Conservation (phyloP, 2,888 invertebrate genomes). For the Branchellion lobata region DNA sequence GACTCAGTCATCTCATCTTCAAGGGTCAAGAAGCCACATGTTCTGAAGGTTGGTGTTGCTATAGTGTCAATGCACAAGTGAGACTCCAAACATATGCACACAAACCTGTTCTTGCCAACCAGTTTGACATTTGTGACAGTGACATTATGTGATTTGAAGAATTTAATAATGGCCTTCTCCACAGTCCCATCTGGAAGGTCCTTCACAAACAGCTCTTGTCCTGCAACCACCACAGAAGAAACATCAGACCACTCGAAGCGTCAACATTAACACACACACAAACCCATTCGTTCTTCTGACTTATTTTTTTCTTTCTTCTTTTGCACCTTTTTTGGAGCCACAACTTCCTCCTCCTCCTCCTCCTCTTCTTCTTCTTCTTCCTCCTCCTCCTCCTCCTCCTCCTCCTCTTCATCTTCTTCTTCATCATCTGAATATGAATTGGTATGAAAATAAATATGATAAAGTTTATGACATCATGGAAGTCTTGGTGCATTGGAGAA, state of each 20-base stretch:
- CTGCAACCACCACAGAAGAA: neutral
- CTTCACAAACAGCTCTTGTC: conserved; percentile 30
- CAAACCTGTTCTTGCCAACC: conserved; percentile 26
- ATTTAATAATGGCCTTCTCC: conserved; percentile 28
- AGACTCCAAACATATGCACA: too few species aligned
- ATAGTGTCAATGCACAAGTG: too few species aligned
- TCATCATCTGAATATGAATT: neutral
- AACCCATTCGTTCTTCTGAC: conserved; percentile 15
- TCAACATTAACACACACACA: neutral
- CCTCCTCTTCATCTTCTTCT: conserved; percentile 11
- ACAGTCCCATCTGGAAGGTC: conserved; percentile 34
- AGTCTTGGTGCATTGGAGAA: neutral
- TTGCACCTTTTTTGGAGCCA: conserved; percentile 8
- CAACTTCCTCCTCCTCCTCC: conserved; percentile 19
- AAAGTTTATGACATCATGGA: neutral
- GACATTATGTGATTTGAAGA: conserved; percentile 28
- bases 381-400: conserved; percentile 24
- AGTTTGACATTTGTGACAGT: conserved; percentile 34
- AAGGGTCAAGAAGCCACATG: conserved; percentile 33
- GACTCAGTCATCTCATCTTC: conserved; percentile 35
- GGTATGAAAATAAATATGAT: neutral
- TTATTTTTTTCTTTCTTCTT: conserved; percentile 7
- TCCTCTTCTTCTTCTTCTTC: conserved; percentile 13
- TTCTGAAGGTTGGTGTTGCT: neutral
- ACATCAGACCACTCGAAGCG: too few species aligned